phyloP scores from a whole-genome alignment of 2,113 vertebrate genomes.

The Dendrocopos noguchii region DNA sequence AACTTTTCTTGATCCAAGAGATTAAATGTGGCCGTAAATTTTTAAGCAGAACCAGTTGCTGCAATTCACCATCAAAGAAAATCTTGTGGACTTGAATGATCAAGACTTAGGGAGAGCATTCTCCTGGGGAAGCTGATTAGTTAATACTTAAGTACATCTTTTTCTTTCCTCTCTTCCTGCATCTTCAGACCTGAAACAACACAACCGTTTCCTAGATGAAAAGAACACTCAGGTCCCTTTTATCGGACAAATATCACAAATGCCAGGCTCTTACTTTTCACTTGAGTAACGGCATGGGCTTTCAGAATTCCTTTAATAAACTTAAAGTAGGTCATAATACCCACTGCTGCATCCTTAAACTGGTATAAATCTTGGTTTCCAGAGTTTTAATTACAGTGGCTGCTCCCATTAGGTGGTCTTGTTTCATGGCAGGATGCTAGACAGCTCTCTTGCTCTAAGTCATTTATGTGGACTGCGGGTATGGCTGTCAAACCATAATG shows the following conservation, averaged over 20 bases:
- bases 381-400: constrained; percentile 73
- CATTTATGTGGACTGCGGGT: constrained; percentile 72
- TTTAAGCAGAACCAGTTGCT: constrained; percentile 62
- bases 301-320: constrained; percentile 38
- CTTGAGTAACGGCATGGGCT: not conserved
- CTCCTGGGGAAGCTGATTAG: constrained; percentile 56
- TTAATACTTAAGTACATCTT: constrained; percentile 51
- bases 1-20: constrained; percentile 65
- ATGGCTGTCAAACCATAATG: constrained; percentile 73
- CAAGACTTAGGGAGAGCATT: not conserved
- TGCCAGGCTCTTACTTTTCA: constrained; percentile 1
- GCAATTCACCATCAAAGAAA: constrained; percentile 63
- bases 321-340: constrained; percentile 65
- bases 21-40: constrained; percentile 65
- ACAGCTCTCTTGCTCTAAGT: constrained; percentile 62
- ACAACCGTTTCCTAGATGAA: constrained; percentile 45
- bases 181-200: constrained; percentile 56
- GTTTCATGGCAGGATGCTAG: constrained; percentile 68
- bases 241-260: constrained; percentile 31
- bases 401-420: constrained; percentile 70
- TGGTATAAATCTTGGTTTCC: constrained; percentile 66
- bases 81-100: constrained; percentile 28
- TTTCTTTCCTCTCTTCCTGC: not conserved
- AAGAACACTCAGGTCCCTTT: not conserved
- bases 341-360: constrained; percentile 58